phyloP scores from a whole-genome alignment of 2,888 invertebrate genomes.

The Lithophane socia region DNA sequence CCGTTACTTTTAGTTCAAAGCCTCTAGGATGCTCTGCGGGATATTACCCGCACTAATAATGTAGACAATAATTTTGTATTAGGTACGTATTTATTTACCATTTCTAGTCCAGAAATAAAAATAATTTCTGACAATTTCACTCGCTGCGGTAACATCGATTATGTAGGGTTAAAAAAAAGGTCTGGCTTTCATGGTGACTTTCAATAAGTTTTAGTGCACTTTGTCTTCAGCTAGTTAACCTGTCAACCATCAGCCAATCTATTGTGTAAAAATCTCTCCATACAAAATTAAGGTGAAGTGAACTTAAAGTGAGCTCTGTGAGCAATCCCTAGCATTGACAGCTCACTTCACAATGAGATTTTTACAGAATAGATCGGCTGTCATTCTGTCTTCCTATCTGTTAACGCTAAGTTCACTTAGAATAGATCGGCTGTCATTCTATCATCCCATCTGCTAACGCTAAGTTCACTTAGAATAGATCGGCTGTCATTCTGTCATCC shows the following conservation, averaged over 20 bases:
- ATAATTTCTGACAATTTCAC: not conserved
- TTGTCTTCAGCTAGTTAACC: not conserved
- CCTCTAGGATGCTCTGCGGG: constrained; percentile 35
- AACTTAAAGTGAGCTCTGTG: too few species aligned
- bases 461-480: too few species aligned
- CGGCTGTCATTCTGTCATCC: too few species aligned
- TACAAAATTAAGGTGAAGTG: too few species aligned
- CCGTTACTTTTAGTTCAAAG: constrained; percentile 49
- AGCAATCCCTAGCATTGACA: too few species aligned
- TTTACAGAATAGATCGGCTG: too few species aligned
- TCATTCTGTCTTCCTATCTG: too few species aligned
- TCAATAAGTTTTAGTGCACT: not conserved
- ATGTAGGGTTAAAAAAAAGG: not conserved
- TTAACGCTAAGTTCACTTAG: too few species aligned
- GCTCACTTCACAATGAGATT: too few species aligned
- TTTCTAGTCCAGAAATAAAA: constrained; percentile 8
- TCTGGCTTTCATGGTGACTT: not conserved
- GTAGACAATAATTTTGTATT: not conserved
- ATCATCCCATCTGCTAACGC: too few species aligned
- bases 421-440: too few species aligned
- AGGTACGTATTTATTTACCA: constrained; percentile 4
- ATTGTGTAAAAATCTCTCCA: too few species aligned
- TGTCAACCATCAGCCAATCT: not conserved
- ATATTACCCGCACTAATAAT: constrained; percentile 7
- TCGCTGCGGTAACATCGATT: not conserved